These are phyloP conservation scores for Sipha maydis DNA, from an alignment of 2,888 invertebrate genomes.

Conservation along the genomic window DNA sequence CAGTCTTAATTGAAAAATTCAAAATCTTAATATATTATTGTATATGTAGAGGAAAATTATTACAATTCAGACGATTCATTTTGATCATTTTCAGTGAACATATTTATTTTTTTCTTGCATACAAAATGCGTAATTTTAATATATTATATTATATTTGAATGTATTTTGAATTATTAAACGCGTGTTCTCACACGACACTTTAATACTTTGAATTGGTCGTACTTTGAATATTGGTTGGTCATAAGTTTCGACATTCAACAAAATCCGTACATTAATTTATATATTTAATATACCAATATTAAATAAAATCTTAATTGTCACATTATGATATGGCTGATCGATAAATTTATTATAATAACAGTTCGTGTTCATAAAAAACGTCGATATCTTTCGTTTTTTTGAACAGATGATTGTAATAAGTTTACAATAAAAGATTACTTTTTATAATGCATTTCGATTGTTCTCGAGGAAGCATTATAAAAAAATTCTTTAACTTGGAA, in stretches of 20 bases:
- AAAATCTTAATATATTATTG: no score
- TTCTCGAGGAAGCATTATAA: not conserved
- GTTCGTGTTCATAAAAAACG: not conserved
- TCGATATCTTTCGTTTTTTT: not conserved
- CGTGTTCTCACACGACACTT: no score
- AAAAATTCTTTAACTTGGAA: not conserved
- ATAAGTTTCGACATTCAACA: not conserved
- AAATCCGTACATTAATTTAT: not conserved
- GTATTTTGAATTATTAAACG: no score
- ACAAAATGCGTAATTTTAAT: no score
- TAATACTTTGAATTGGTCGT: not conserved
- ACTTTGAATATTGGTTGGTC: not conserved
- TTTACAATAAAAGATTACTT: not conserved
- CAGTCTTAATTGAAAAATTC: no score
- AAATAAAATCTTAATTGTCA: no score
- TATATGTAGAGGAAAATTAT: no score
- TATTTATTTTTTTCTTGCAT: no score
- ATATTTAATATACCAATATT: not conserved
- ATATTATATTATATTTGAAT: no score
- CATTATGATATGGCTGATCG: not conserved
- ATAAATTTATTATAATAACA: not conserved
- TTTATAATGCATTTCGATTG: not conserved
- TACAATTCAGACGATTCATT: no score
- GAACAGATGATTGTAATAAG: not conserved
- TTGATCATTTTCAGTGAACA: no score